Evolutionary conservation across 2,797 vertebrate genomes (phyloP).

Genomic region (Glyptemys insculpta): DNA sequence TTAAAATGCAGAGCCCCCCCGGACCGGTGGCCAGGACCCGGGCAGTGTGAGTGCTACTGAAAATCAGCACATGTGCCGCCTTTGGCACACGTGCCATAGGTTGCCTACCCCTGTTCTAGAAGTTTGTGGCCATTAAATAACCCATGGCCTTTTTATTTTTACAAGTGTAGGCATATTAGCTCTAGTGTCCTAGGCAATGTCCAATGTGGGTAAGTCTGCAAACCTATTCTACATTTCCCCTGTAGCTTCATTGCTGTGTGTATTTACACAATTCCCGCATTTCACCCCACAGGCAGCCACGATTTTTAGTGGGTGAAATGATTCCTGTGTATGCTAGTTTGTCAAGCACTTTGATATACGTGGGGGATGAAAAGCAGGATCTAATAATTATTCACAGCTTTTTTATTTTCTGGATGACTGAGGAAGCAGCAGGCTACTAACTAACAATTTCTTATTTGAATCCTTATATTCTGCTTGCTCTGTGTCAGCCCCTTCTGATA

Average conservation of each 20-base stretch:
- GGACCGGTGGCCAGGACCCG: too few species aligned
- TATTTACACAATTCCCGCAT: slow-evolving; percentile 18
- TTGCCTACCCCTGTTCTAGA: too few species aligned
- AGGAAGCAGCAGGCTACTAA: background rate
- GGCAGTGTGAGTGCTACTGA: too few species aligned
- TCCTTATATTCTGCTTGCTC: background rate
- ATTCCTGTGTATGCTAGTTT: slow-evolving; percentile 21
- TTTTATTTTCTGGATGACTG: slow-evolving; percentile 15
- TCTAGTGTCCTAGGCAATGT: background rate
- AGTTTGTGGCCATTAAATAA: background rate
- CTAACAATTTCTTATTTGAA: background rate
- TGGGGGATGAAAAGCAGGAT: slow-evolving; percentile 4
- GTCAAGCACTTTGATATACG: background rate
- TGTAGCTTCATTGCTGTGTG: background rate
- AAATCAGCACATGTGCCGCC: too few species aligned
- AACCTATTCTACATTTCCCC: rapidly evolving
- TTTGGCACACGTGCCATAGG: too few species aligned
- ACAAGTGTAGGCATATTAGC: background rate
- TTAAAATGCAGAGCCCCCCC: too few species aligned
- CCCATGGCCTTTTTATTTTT: background rate
- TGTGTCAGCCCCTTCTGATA: background rate
- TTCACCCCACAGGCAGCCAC: background rate
- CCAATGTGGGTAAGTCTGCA: background rate
- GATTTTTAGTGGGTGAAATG: background rate
- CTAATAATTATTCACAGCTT: background rate